Percentiles rank a stretch among this genome's conserved stretches.
Conservation (phyloP, 2,888 invertebrate genomes). For the Hylaea fasciaria region DNA sequence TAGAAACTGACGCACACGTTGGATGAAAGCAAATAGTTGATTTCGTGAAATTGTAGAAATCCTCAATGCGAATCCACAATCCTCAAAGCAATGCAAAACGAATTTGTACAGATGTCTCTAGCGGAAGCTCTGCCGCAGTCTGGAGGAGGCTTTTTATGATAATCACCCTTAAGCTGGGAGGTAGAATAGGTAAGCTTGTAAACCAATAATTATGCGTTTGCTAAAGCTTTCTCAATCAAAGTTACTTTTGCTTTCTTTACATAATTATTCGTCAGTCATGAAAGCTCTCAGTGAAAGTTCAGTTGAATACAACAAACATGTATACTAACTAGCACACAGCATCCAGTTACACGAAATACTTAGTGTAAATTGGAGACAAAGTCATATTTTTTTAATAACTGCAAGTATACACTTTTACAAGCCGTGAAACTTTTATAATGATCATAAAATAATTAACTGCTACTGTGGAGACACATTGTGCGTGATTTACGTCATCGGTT, state of each 20-base stretch:
- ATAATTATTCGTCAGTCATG: background rate
- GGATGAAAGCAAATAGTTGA: too few species aligned
- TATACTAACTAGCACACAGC: background rate
- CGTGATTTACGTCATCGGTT: conserved; percentile 6
- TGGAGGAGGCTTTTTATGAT: too few species aligned
- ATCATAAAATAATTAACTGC: conserved; percentile 8
- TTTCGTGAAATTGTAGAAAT: too few species aligned
- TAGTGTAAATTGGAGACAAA: background rate
- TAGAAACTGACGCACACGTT: too few species aligned
- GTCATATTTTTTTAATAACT: background rate
- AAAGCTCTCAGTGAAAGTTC: background rate
- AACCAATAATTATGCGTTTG: background rate
- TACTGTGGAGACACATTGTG: conserved; percentile 2
- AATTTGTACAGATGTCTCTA: too few species aligned
- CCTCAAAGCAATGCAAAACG: too few species aligned
- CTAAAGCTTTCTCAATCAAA: background rate
- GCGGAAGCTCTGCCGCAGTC: too few species aligned
- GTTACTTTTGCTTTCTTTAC: background rate
- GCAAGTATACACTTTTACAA: too few species aligned
- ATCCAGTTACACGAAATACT: background rate
- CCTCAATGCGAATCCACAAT: too few species aligned
- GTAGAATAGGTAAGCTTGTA: too few species aligned
- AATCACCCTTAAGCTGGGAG: too few species aligned
- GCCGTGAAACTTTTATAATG: background rate
- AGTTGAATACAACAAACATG: background rate